Percentiles rank a stretch among this genome's conserved stretches.
Conservation (phyloP, 2,113 vertebrate genomes). For the Oncorhynchus mykiss region DNA sequence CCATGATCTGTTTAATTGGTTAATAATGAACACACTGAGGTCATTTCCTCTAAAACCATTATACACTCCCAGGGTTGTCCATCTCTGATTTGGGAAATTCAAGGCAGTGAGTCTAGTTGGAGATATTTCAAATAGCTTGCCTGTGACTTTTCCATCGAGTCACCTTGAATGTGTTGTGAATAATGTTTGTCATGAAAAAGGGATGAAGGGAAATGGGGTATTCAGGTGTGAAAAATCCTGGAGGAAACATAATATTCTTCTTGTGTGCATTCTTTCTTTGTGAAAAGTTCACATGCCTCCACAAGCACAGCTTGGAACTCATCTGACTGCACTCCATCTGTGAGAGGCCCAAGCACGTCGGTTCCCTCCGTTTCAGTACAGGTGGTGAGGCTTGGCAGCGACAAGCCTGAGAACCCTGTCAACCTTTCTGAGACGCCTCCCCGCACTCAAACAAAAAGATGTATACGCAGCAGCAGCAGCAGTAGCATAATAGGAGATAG, state of each 20-base stretch:
- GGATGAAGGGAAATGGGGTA: constrained; percentile 41
- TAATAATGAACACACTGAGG: constrained; percentile 68
- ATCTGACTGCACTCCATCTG: constrained; percentile 52
- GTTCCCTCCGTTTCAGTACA: constrained; percentile 59
- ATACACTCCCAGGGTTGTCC: constrained; percentile 54
- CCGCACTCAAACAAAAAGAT: constrained; percentile 56
- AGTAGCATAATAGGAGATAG: neutral
- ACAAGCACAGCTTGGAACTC: constrained; percentile 51
- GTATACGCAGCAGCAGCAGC: neutral
- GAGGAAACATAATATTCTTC: constrained; percentile 31
- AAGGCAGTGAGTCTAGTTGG: constrained; percentile 47
- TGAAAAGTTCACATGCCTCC: constrained; percentile 38
- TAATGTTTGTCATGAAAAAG: constrained; percentile 59
- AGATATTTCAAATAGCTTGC: constrained; percentile 43
- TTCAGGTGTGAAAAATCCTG: constrained; percentile 42
- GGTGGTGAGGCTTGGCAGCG: constrained; percentile 60
- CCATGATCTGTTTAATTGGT: constrained; percentile 62
- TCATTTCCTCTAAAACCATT: constrained; percentile 58
- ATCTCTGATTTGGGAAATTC: constrained; percentile 57
- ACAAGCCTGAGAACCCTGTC: constrained; percentile 56
- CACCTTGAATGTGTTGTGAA: constrained; percentile 63
- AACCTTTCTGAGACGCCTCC: constrained; percentile 56
- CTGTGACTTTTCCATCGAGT: constrained; percentile 61
- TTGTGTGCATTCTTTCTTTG: constrained; percentile 6
- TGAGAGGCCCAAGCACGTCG: constrained; percentile 36